Evolutionary conservation across 2,797 vertebrate species (phyloP).

Genomic region (Mus spretus): DNA sequence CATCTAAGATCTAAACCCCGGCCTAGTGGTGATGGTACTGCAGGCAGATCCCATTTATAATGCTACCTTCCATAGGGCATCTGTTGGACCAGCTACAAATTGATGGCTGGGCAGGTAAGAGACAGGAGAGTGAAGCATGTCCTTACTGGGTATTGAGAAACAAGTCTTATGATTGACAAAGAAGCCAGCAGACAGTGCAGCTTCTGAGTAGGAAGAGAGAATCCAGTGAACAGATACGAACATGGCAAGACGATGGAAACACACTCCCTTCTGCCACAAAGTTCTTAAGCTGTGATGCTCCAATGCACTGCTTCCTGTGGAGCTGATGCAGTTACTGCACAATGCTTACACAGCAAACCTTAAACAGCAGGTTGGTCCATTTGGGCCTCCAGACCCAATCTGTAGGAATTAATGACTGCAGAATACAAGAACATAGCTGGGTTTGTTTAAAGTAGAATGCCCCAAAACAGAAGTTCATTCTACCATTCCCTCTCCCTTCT

Average conservation of each 20-base stretch:
- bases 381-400: conserved; percentile 37
- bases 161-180: conserved; percentile 1
- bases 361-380: neutral
- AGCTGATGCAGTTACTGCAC: neutral
- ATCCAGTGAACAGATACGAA: neutral
- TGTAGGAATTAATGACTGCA: conserved; percentile 45
- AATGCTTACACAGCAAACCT: neutral
- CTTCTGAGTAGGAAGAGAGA: neutral
- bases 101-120: neutral
- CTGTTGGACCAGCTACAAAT: conserved; percentile 10
- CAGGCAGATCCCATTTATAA: neutral
- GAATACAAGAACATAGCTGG: neutral
- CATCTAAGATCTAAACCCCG: neutral
- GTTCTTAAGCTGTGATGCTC: neutral
- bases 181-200: neutral
- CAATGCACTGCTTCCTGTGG: neutral
- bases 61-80: neutral
- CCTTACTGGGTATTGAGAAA: conserved; percentile 6
- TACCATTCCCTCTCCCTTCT: neutral
- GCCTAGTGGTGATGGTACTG: neutral
- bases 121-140: neutral
- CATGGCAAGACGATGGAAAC: neutral
- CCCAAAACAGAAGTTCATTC: neutral
- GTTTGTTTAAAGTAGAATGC: neutral
- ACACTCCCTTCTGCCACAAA: neutral